Evolutionary conservation across 1,140 invertebrate genomes (phyloP).

Genomic region (Aphelinus atriplicis): DNA sequence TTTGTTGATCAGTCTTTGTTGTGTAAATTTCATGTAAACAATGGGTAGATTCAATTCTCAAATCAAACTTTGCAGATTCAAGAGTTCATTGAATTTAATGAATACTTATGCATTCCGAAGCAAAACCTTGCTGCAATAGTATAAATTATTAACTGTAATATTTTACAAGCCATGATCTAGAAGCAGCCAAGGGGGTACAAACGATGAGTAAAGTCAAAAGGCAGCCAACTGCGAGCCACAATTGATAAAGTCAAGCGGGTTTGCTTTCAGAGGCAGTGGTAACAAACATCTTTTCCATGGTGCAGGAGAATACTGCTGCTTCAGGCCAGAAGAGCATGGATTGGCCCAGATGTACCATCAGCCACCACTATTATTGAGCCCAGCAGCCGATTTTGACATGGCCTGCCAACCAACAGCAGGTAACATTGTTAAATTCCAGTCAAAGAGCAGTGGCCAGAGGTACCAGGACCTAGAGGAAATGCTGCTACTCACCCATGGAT

Average conservation of each 20-base stretch:
- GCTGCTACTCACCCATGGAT: slow-evolving; percentile 60
- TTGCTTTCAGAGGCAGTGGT: slow-evolving; percentile 58
- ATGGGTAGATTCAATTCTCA: no score
- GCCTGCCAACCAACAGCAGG: slow-evolving; percentile 45
- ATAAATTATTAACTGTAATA: not conserved
- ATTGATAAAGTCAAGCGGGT: slow-evolving; percentile 51
- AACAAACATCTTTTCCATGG: slow-evolving; percentile 50
- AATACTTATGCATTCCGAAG: no score
- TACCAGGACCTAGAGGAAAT: slow-evolving; percentile 54
- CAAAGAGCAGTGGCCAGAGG: slow-evolving; percentile 39
- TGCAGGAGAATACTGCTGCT: slow-evolving; percentile 33
- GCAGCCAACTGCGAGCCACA: slow-evolving; percentile 26
- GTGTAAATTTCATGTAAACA: no score
- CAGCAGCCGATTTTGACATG: slow-evolving; percentile 49
- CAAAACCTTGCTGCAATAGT: no score
- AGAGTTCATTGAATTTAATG: no score
- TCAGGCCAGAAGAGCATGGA: slow-evolving; percentile 46
- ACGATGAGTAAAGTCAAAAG: slow-evolving; percentile 37
- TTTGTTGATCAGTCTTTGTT: no score
- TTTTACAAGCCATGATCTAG: slow-evolving; percentile 20
- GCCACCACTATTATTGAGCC: slow-evolving; percentile 42
- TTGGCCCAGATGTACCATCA: slow-evolving; percentile 51
- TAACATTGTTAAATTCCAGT: slow-evolving; percentile 39
- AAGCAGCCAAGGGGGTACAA: slow-evolving; percentile 10
- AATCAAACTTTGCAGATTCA: no score